Base-by-base conservation (phyloP, 2,113 vertebrate species). In the Grantiella picta region DNA sequence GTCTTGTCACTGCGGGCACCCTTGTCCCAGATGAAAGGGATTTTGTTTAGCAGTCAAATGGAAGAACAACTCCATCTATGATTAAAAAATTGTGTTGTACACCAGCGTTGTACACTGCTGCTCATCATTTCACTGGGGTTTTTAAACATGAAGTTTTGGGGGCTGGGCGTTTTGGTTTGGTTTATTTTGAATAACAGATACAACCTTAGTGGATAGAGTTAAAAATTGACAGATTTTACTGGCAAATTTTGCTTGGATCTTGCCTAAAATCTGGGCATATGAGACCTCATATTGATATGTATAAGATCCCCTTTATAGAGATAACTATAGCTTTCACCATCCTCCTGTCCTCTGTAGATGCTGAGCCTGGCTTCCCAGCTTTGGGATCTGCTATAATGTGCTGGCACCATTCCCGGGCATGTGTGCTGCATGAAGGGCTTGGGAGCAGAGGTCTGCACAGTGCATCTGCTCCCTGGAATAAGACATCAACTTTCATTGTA, bases 161-260 rank as follows among this genome's bases (percentile, higher is more conserved):
- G 3, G 0, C 1, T 4, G 10, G 1, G 5, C 20, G 3, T 5
- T 17, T 73, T n/a, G 4, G 0, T 45, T 35, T 45, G 3, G 3
- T 57, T 68, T 5, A 22, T 65, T 65, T 70, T 27, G n/a, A 78
- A 2, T 23, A 38, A 42, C 12, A 64, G 69, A 0, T 66, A 57
- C 5, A 36, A 35, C 3, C 19, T 59, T n/a, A 59, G 21, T 21
- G 17, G 28, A 63, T 8, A 54, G 4, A 45, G 8, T 12, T 81
- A 70, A 57, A 49, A 64, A 13, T 0, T 27, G 9, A 50, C 6
- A 15, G 9, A 4, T 33, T 63, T 73, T 76, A 20, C 15, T 23
- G 22, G 23, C 9, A 49, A 36, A 22, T 66, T 92, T 90, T 69
- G 2, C 22, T 21, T 47, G 15, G 21, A 56, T 71, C 9, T 47